These are phyloP conservation scores for Hirtodrosophila duncani DNA, from an alignment of 2,888 invertebrate genomes.

Conservation along the genomic window DNA sequence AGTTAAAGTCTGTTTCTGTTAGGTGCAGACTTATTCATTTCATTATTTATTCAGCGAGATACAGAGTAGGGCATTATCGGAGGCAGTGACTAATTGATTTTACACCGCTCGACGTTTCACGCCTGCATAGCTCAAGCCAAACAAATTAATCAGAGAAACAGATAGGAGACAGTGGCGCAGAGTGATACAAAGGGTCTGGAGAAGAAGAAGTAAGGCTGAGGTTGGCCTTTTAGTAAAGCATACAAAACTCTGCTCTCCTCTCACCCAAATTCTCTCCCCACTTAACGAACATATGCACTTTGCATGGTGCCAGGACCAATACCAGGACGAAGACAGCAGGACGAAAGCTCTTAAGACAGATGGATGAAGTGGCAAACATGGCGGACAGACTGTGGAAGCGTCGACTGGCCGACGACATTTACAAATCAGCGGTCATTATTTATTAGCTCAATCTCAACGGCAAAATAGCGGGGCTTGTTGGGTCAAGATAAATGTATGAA, in stretches of 20 bases:
- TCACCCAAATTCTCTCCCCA: no score
- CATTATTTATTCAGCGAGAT: no score
- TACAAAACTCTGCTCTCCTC: no score
- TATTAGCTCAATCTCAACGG: no score
- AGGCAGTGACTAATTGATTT: constrained; percentile 64
- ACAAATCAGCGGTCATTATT: constrained; percentile 66
- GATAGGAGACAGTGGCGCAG: background rate
- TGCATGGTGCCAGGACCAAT: constrained; percentile 61
- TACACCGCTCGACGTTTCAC: constrained; percentile 57
- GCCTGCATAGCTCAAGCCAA: constrained; percentile 54
- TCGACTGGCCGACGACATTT: constrained; percentile 53
- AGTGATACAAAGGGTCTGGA: no score
- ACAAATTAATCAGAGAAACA: constrained; percentile 64
- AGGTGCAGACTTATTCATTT: no score
- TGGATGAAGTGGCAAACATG: constrained; percentile 69
- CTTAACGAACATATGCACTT: constrained; percentile 53
- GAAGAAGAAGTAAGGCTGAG: constrained; percentile 15
- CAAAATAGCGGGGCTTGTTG: no score
- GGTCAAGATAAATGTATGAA: no score
- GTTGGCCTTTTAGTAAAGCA: constrained; percentile 64
- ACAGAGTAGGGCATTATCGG: no score
- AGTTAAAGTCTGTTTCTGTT: no score
- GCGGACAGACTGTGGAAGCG: constrained; percentile 44
- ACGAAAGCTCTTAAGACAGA: constrained; percentile 68
- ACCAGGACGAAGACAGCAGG: constrained; percentile 1